Evolutionary conservation across 2,113 vertebrate genomes (phyloP), one percentile per base, ranked within the genome.

Genomic region (Rhodinocichla rosea): DNA sequence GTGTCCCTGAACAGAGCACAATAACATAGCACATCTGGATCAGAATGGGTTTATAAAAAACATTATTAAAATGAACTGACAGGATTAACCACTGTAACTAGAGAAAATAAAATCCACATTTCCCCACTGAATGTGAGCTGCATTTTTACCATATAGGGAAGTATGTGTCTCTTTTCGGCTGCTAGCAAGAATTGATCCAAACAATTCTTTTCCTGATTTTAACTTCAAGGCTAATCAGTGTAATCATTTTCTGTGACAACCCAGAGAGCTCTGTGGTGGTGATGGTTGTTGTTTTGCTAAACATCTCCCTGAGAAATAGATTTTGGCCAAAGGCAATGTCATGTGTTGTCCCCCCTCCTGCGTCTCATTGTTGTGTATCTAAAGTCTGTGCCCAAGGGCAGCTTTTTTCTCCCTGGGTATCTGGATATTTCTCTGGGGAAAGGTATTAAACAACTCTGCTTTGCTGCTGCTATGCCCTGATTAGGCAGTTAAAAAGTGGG

Each of bases 21-120:
- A n/a, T 87, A 92, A 83, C 40, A 60, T 57, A 78, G 64, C 64
- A 86, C 92, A 88, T 93, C 90, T 96, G 96, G 76, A 94, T 88
- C 47, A 74, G 60, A 86, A 37, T 53, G n/a, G 21, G 32, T 94
- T 94, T 95, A 93, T 78, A 78, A 85, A 92, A 96, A 83, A 24
- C 19, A 24, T 90, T 94, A 81, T 93, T 94, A 87, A 89, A 96
- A 94, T 92, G 44, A 96, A 71, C 62, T 92, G 76, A 74, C 52
- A 55, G 86, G 57, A 96, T 94, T 96, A 93, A 94, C 57, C 7
- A 5, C 85, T 92, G 79, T 52, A 94, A 86, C 27, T 47, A 80
- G 75, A 83, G 89, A 92, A 94, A 97, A 97, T 93, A 91, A 96
- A 96, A 95, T 55, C 75, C 85, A 93, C 76, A 95, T 96, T 94